phyloP scores from a whole-genome alignment of 2,113 vertebrate genomes.

The Sitta europaea region DNA sequence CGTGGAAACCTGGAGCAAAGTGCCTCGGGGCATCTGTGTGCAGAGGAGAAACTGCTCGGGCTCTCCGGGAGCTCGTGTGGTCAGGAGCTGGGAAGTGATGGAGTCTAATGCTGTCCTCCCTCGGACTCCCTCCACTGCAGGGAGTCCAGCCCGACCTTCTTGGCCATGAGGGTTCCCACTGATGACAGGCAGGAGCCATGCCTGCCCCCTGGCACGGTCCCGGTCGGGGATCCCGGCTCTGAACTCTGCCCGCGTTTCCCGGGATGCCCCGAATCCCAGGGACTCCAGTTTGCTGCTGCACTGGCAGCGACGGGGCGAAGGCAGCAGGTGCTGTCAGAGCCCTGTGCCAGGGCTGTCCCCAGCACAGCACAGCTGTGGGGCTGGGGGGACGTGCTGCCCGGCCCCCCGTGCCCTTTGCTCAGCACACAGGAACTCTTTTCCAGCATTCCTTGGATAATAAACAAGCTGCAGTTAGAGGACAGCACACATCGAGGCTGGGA shows the following conservation, averaged over 20 bases:
- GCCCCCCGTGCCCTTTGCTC: neutral
- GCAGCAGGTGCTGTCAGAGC: fast-evolving
- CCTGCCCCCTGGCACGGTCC: fast-evolving
- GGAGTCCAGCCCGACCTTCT: fast-evolving
- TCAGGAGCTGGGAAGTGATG: neutral
- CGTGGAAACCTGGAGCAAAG: neutral
- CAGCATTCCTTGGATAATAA: neutral
- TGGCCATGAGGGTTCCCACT: neutral
- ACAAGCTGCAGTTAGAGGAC: neutral
- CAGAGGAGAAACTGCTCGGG: neutral
- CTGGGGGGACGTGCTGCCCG: fast-evolving
- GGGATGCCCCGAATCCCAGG: neutral
- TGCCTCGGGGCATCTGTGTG: fast-evolving
- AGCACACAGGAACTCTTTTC: fast-evolving
- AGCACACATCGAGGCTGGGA: neutral
- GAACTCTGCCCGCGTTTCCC: fast-evolving
- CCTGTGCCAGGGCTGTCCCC: neutral
- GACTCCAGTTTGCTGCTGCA: neutral
- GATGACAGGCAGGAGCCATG: neutral
- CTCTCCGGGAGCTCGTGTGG: neutral
- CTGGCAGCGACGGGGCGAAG: neutral
- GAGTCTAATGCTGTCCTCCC: neutral
- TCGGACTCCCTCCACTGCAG: too few relatives aligned
- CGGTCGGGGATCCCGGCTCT: fast-evolving
- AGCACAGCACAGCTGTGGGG: neutral